Percentiles rank a stretch among this genome's conserved stretches.
Evolutionary conservation across 92 coral and sea anemone species (phyloP).

Genomic region (Palythoa heliodiscus): DNA sequence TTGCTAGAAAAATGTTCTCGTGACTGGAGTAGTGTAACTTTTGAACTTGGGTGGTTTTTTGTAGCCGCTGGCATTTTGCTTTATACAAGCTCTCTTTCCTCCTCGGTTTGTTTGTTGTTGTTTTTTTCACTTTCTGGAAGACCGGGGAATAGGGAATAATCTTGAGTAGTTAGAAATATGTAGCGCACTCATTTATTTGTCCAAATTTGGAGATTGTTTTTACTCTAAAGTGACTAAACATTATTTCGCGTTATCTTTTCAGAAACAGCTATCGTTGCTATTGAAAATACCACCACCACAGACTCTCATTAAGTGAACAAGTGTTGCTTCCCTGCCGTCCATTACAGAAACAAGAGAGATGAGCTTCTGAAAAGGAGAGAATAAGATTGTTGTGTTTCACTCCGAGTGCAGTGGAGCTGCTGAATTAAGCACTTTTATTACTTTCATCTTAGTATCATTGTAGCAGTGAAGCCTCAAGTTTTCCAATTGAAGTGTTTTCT

Average conservation of each 20-base stretch:
- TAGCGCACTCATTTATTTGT: not conserved
- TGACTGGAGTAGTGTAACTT: too few species aligned
- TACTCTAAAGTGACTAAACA: not conserved
- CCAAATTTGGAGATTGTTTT: not conserved
- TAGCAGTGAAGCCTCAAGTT: too few species aligned
- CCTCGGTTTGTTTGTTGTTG: not conserved
- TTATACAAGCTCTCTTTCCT: too few species aligned
- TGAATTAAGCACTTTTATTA: not conserved
- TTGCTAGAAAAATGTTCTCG: too few species aligned
- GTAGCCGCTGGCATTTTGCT: not conserved
- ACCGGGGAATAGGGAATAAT: not conserved
- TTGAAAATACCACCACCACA: slow-evolving; percentile 14
- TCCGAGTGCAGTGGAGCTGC: not conserved
- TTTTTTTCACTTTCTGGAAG: not conserved
- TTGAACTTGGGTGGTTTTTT: too few species aligned
- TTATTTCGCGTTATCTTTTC: not conserved
- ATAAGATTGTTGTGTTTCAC: not conserved
- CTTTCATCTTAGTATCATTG: not conserved
- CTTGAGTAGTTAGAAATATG: not conserved
- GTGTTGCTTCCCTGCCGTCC: not conserved
- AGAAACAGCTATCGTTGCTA: slow-evolving; percentile 23
- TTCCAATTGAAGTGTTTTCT: too few species aligned
- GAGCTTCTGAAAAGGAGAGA: not conserved
- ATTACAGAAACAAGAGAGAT: not conserved
- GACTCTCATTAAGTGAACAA: not conserved